phyloP scores from a whole-genome alignment of 2,797 vertebrate genomes.

The Propithecus deckenii region DNA sequence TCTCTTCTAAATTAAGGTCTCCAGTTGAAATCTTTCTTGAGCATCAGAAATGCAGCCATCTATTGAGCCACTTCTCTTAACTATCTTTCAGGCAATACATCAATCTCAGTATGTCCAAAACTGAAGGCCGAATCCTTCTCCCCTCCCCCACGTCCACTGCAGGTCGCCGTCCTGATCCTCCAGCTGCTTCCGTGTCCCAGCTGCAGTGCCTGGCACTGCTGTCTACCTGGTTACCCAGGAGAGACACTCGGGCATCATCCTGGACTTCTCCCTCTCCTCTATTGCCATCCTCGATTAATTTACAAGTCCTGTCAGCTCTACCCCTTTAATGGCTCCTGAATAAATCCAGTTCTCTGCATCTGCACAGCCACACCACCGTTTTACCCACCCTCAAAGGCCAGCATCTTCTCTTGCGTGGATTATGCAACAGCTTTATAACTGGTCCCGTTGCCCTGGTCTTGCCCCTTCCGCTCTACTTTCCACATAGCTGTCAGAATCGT shows the following conservation, averaged over 20 bases:
- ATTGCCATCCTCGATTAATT: neutral
- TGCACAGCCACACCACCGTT: neutral
- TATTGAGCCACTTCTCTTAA: neutral
- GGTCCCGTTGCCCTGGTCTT: neutral
- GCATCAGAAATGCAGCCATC: neutral
- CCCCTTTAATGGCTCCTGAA: neutral
- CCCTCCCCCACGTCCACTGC: too few relatives aligned
- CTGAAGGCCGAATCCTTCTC: neutral
- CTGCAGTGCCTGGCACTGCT: too few relatives aligned
- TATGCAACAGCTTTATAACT: neutral
- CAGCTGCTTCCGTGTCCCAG: neutral
- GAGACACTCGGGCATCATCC: neutral
- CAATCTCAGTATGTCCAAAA: neutral
- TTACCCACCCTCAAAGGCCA: neutral
- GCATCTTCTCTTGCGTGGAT: neutral
- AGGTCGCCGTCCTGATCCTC: neutral
- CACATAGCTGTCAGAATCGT: neutral
- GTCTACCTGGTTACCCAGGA: neutral
- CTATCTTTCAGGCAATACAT: neutral
- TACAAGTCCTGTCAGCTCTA: neutral
- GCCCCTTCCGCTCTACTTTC: neutral
- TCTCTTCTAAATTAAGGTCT: neutral
- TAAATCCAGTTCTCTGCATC: neutral
- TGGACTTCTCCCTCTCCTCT: neutral
- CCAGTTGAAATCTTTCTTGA: neutral